Evolutionary conservation across 2,888 invertebrate species (phyloP).

Genomic region (Imbricaverruca yamaguchii): DNA sequence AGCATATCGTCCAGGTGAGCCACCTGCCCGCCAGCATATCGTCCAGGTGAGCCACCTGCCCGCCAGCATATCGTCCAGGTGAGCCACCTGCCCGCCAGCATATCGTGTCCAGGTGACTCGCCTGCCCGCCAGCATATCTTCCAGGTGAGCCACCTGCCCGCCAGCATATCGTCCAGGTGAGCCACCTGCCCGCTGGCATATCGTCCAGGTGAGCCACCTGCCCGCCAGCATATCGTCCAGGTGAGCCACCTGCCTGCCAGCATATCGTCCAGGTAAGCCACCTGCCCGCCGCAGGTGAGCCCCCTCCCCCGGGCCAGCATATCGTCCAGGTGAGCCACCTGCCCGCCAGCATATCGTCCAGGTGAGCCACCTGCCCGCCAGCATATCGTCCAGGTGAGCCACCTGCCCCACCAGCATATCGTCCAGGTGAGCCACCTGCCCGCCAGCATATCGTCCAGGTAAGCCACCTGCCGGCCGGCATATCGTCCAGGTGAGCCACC

Average conservation of each 20-base stretch:
- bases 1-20: not conserved
- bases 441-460: too few species aligned
- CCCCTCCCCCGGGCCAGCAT: too few species aligned
- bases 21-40: too few species aligned
- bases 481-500: not conserved
- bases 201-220: too few species aligned
- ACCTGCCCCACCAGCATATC: not conserved
- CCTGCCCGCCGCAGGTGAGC: too few species aligned
- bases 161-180: not conserved
- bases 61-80: not conserved
- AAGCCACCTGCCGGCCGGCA: not conserved
- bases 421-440: not conserved
- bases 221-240: not conserved
- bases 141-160: not conserved
- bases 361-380: not conserved
- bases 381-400: not conserved
- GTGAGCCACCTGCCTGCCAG: not conserved
- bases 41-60: too few species aligned
- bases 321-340: not conserved
- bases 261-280: not conserved
- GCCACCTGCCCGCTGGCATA: not conserved
- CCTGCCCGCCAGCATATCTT: not conserved
- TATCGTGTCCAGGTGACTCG: not conserved
- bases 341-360: not conserved
- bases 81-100: not conserved